These are phyloP conservation scores for Ciconia maguari DNA, from an alignment of 2,113 vertebrate genomes.

Conservation along the genomic window DNA sequence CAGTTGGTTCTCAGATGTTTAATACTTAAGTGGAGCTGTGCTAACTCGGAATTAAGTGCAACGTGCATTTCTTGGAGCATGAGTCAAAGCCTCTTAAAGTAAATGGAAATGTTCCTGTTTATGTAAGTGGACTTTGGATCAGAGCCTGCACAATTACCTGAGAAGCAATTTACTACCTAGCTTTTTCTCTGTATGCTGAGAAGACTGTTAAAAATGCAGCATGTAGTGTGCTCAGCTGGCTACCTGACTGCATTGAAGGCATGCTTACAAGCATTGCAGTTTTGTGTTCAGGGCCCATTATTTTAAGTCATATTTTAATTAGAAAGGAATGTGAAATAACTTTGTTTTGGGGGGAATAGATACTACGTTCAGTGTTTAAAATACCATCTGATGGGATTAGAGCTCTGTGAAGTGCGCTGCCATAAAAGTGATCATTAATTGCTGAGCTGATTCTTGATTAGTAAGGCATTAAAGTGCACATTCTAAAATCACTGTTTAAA, in stretches of 20 bases:
- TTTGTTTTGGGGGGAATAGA: not conserved
- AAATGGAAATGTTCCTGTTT: slow-evolving; percentile 14
- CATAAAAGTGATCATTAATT: not conserved
- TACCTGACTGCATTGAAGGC: not conserved
- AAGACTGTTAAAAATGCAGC: not conserved
- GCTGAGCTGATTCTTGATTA: not conserved
- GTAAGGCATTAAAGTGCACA: not conserved
- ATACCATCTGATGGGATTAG: not conserved
- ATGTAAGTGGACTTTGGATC: slow-evolving; percentile 16
- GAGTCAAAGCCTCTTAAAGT: slow-evolving; percentile 34
- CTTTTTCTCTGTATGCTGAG: not conserved
- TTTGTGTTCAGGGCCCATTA: not conserved
- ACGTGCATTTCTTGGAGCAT: not conserved
- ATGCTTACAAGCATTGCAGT: not conserved
- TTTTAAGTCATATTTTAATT: not conserved
- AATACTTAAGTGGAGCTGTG: slow-evolving; percentile 11
- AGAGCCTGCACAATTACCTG: slow-evolving; percentile 42
- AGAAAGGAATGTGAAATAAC: not conserved
- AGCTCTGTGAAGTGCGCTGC: not conserved
- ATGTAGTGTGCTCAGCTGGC: not conserved
- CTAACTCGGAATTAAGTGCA: not conserved
- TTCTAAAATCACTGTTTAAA: not conserved
- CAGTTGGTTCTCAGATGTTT: not conserved
- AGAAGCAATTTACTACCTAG: slow-evolving; percentile 23
- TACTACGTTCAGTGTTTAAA: not conserved